Evolutionary conservation across 2,888 invertebrate species (phyloP).

Genomic region (Apamea epomidion): DNA sequence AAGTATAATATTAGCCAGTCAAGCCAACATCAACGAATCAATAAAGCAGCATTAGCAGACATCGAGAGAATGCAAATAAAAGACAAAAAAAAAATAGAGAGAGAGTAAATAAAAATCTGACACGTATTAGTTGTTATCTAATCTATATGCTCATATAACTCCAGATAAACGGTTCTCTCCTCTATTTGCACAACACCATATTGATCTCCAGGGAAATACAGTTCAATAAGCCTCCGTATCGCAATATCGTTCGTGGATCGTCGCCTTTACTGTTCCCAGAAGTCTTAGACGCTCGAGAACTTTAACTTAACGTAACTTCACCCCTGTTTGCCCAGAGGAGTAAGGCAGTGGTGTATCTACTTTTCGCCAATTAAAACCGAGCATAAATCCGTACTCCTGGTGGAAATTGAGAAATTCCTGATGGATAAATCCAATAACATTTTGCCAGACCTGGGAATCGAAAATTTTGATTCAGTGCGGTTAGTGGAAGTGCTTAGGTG

Average conservation of each 20-base stretch:
- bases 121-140: neutral
- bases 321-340: neutral
- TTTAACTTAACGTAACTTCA: neutral
- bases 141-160: neutral
- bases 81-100: neutral
- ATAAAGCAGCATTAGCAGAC: neutral
- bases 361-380: neutral
- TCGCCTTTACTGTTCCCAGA: constrained; percentile 5
- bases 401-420: neutral
- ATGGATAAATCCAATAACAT: neutral
- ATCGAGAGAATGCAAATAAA: neutral
- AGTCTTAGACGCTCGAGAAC: neutral
- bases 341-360: neutral
- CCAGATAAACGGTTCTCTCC: neutral
- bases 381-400: neutral
- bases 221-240: constrained; percentile 1
- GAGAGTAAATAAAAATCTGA: neutral
- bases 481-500: no score
- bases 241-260: constrained; percentile 1
- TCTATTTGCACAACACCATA: neutral
- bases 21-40: neutral
- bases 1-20: neutral
- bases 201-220: constrained; percentile 23
- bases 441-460: neutral
- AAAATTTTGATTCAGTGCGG: neutral